Percentiles rank a stretch among this genome's conserved stretches.
These are phyloP conservation scores for Paragorgia papillata DNA, from an alignment of 92 coral and sea anemone genomes.

Conservation along the genomic window DNA sequence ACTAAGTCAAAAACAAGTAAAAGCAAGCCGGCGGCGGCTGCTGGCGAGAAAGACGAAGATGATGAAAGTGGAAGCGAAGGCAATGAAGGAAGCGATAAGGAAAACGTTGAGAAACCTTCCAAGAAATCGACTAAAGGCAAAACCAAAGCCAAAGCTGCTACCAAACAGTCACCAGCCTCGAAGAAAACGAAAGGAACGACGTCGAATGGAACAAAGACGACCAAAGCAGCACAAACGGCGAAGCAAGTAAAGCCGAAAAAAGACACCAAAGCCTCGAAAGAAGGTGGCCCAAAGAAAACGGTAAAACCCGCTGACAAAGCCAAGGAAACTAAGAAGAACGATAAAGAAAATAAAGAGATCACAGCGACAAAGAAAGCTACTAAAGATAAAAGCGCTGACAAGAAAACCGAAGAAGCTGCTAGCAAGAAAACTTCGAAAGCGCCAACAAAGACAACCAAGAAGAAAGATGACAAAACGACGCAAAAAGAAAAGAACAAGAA, in stretches of 20 bases:
- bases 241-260: conserved; percentile 3
- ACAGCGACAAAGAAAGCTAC: background rate
- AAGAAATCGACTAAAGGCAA: background rate
- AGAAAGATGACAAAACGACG: conserved; percentile 1
- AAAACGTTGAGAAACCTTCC: background rate
- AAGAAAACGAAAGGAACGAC: background rate
- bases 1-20: background rate
- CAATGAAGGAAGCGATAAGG: conserved; percentile 5
- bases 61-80: conserved; percentile 5
- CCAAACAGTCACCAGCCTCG: background rate
- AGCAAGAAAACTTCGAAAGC: background rate
- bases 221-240: conserved; percentile 10
- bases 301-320: background rate
- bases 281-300: background rate
- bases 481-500: background rate
- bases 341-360: background rate
- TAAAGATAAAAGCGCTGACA: conserved; percentile 1
- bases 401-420: conserved; percentile 4
- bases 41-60: background rate
- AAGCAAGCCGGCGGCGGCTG: background rate
- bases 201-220: background rate
- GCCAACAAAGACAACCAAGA: conserved; percentile 1
- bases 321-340: background rate
- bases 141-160: background rate
- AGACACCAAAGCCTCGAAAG: background rate